Conservation (phyloP, 2,113 vertebrate genomes). For the Pygoscelis antarcticus region DNA sequence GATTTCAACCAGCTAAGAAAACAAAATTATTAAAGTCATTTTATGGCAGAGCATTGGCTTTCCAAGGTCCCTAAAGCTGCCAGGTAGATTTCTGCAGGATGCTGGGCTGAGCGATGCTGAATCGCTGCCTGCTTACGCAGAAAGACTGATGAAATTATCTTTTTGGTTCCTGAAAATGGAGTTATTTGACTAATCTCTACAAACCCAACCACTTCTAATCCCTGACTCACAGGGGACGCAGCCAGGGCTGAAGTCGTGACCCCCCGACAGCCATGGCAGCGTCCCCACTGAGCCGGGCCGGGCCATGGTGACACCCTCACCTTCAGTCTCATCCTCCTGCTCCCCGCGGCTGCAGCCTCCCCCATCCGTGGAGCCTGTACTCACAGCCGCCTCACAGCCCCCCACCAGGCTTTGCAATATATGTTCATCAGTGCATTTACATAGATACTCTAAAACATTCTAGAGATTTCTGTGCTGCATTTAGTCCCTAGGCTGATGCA, state of each 20-base stretch:
- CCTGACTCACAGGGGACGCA: rapidly evolving
- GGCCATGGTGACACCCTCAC: background rate
- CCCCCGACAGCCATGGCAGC: background rate
- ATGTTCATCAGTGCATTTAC: rapidly evolving
- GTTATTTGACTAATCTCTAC: background rate
- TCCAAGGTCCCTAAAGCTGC: background rate
- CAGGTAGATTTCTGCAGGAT: background rate
- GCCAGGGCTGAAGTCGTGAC: no score
- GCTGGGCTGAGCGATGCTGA: background rate
- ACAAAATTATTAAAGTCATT: rapidly evolving
- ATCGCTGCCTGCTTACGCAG: background rate
- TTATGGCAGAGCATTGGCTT: background rate
- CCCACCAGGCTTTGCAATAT: rapidly evolving
- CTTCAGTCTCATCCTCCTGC: background rate
- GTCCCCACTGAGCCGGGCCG: rapidly evolving
- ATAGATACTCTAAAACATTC: rapidly evolving
- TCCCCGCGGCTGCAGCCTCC: background rate
- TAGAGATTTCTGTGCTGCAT: rapidly evolving
- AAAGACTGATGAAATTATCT: background rate
- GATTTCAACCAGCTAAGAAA: background rate
- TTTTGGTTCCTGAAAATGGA: background rate
- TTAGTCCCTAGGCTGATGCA: background rate
- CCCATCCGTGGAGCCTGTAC: background rate
- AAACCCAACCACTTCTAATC: background rate
- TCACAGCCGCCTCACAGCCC: background rate